Base-by-base conservation (phyloP, 2,888 invertebrate genomes). In the Selenia dentaria region DNA sequence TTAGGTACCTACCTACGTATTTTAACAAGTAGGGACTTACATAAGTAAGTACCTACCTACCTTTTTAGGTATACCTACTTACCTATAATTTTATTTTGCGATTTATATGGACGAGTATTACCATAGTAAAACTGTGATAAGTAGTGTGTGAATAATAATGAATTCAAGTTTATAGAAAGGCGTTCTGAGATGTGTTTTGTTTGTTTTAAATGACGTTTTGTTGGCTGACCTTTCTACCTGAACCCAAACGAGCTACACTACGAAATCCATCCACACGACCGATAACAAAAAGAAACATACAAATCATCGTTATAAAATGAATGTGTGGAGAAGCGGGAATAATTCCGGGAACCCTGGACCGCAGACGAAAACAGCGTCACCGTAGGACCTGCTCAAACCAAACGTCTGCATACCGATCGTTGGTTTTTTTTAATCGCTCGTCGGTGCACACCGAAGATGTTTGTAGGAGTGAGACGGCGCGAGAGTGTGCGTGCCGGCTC, bases 341-440 rank as follows among this genome's bases (percentile, higher is more conserved):
- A 56, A 69, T 72, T 66, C 73, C 75, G 76, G 79, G 72, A 81
- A 85, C 88, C 78, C 87, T 67, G 82, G 67, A 82, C 85, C 85
- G 85, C 85, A 88, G 88, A 90, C 90, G 88, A 90, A 90, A 89
- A 89, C 88, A 87, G 88, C 88, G 87, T 83, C 87, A 84, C 85
- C 83, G 81, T 81, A 83, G 88, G 89, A 89, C 88, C 89, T 89
- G 88, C 87, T 85, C 84, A 80, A 85, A 88, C 86, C 85, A 80
- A 89, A 87, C 87, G 90, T 89, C 90, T 89, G 89, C 90, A 90
- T 90, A 90, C 90, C 90, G 87, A 90, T 90, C 88, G 86, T 79
- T 80, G 79, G 87, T 88, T 90, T 90, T 90, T 90, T 90, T 85
- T 86, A 86, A 78, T 57, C 57, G 49, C 75, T 76, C 78, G 71